Evolutionary conservation across 2,888 invertebrate species (phyloP).

Genomic region (Eledona agricola): DNA sequence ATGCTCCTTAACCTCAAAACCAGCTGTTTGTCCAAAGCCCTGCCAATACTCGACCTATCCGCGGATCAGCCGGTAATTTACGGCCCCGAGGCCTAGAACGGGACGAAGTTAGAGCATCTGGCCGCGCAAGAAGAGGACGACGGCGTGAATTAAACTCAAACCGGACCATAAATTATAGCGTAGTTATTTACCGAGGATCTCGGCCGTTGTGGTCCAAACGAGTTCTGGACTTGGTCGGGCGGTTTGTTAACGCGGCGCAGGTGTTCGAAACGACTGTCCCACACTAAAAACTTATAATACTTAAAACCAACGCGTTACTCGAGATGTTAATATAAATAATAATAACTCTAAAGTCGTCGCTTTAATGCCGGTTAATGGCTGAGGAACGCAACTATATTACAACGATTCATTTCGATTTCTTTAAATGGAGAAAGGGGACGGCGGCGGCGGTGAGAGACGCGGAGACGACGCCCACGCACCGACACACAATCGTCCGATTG

Average conservation of each 20-base stretch:
- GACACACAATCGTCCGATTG: neutral
- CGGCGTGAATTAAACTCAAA: conserved; percentile 56
- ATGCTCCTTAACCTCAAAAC: too few species aligned
- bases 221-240: conserved; percentile 50
- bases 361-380: conserved; percentile 48
- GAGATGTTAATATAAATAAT: conserved; percentile 56
- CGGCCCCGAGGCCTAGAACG: conserved; percentile 50
- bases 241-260: conserved; percentile 51
- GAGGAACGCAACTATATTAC: conserved; percentile 44
- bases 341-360: conserved; percentile 50
- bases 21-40: too few species aligned
- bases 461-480: conserved; percentile 13
- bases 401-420: conserved; percentile 37
- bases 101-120: conserved; percentile 30
- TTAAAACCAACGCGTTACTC: conserved; percentile 54
- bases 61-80: conserved; percentile 49
- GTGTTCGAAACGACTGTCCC: conserved; percentile 52
- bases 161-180: conserved; percentile 48
- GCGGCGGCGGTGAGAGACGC: conserved; percentile 1
- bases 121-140: conserved; percentile 42
- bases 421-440: conserved; percentile 32
- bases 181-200: conserved; percentile 47
- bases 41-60: conserved; percentile 50
- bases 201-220: conserved; percentile 50
- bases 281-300: conserved; percentile 55